phyloP scores from a whole-genome alignment of 2,113 vertebrate species.

The Takifugu flavidus region DNA sequence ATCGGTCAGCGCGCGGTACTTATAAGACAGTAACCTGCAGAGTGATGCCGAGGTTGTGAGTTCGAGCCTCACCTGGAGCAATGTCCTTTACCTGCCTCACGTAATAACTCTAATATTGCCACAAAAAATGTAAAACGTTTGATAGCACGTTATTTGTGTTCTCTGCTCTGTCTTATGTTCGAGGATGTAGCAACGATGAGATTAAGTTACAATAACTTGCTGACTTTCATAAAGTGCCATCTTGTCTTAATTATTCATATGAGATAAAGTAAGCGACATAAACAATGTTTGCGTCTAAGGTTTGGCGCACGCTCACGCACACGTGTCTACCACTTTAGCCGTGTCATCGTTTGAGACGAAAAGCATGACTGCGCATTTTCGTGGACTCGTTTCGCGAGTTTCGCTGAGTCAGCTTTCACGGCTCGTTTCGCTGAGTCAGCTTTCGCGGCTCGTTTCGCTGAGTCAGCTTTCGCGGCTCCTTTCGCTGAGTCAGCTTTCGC shows the following conservation, averaged over 20 bases:
- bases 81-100: too few species aligned
- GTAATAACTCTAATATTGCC: too few species aligned
- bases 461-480: background rate
- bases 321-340: background rate
- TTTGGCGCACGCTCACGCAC: too few species aligned
- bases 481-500: background rate
- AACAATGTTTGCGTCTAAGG: too few species aligned
- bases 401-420: background rate
- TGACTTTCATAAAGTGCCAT: background rate
- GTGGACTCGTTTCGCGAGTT: background rate
- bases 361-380: background rate
- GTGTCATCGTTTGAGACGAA: background rate
- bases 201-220: background rate
- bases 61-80: constrained; percentile 29
- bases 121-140: too few species aligned
- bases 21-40: too few species aligned
- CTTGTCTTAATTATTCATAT: too few species aligned
- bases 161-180: too few species aligned
- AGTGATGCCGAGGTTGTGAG: constrained; percentile 6
- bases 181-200: too few species aligned
- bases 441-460: background rate
- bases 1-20: too few species aligned
- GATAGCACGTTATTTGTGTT: too few species aligned
- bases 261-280: too few species aligned
- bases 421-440: background rate